These are phyloP conservation scores for Melopsittacus undulatus DNA, from an alignment of 2,797 vertebrate genomes.

Conservation along the genomic window DNA sequence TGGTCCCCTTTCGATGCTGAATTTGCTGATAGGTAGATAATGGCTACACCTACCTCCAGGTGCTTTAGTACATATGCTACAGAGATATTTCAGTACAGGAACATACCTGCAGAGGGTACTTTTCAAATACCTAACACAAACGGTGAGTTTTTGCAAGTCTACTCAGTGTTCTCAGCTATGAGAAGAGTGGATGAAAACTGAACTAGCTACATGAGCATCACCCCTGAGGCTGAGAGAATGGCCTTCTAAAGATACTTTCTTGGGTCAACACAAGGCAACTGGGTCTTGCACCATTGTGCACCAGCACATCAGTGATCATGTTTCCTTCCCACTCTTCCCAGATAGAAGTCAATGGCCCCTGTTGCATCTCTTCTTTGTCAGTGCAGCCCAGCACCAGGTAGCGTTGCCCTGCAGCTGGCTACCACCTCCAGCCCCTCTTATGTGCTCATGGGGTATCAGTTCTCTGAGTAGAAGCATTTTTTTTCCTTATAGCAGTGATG, in stretches of 20 bases:
- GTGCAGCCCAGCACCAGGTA: background rate
- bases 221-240: background rate
- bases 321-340: background rate
- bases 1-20: background rate
- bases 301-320: fast-evolving
- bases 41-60: background rate
- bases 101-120: background rate
- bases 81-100: background rate
- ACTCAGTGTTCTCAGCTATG: background rate
- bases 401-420: background rate
- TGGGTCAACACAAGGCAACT: background rate
- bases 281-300: fast-evolving
- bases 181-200: background rate
- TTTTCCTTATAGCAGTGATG: background rate
- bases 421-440: background rate
- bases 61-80: background rate
- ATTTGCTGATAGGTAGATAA: background rate
- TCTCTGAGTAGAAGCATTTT: background rate
- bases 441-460: background rate
- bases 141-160: background rate
- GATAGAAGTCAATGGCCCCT: background rate
- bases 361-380: background rate
- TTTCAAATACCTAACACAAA: background rate
- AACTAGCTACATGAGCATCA: background rate
- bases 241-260: background rate